phyloP scores from a whole-genome alignment of 2,113 vertebrate genomes.

The Pteronura brasiliensis region DNA sequence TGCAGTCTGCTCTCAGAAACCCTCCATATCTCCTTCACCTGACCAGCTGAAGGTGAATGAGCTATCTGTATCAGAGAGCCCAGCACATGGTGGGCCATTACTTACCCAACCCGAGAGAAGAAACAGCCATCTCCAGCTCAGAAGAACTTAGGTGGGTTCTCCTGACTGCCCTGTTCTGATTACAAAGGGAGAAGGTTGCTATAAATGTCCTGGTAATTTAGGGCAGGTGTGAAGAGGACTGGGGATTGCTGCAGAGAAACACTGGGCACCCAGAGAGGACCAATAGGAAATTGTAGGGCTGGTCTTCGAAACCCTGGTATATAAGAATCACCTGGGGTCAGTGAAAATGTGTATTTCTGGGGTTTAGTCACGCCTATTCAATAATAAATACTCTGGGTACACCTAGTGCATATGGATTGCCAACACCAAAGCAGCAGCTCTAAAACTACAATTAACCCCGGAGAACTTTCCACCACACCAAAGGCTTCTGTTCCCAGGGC shows the following conservation, averaged over 20 bases:
- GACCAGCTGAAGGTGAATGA: background rate
- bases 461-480: background rate
- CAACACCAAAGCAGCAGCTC: background rate
- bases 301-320: background rate
- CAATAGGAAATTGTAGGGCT: background rate
- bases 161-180: too few species aligned
- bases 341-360: background rate
- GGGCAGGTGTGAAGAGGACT: background rate
- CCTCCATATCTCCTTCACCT: background rate
- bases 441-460: background rate
- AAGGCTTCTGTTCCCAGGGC: background rate
- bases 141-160: background rate
- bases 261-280: fast-evolving
- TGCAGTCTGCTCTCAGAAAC: background rate
- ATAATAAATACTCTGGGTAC: background rate
- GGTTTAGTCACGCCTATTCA: background rate
- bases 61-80: background rate
- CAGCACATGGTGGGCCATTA: background rate
- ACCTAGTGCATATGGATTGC: background rate
- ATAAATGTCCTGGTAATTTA: background rate
- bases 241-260: background rate
- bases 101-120: background rate
- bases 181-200: background rate
- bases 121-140: background rate
- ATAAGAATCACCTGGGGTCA: background rate